Base-by-base conservation (phyloP, 53 echinoderm and acorn worm genomes). In the Henricia sp. region DNA sequence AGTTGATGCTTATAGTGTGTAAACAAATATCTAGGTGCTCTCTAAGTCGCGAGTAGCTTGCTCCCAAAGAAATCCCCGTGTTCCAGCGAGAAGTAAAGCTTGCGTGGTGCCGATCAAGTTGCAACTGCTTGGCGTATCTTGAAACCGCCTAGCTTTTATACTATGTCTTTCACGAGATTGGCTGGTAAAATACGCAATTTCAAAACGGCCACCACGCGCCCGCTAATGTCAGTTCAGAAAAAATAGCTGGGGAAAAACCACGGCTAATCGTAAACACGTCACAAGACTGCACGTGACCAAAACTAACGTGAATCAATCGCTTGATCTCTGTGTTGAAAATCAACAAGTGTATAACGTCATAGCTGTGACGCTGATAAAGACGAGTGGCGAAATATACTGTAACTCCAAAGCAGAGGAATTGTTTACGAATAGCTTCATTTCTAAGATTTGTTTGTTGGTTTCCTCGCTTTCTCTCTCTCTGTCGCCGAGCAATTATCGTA, bases 251-350 rank as follows among this genome's bases (percentile, higher is more conserved):
- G 32, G 28, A 56, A 37, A 74, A 57, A 56, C 40, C 75, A 76
- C 76, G 8, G 57, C 30, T 9, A 57, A 41, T 6, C 19, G 16
- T 20, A 17, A 10, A 46, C 43, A 76, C 76, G 76, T 76, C 76
- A 59, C 25, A 17, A 41, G 28, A 76, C 42, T n/a, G n/a, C 76
- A 76, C 76, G 76, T 76, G 76, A 76, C 58, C 13, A 25, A 12
- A 28, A 26, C 70, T 11, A 54, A 10, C 16, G 42, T 34, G 51
- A n/a, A 71, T 33, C n/a, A 36, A 39, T 25, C 17, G 32, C 32
- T 37, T 2, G 9, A 20, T 30, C 32, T 32, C 29, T 6, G 17
- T 30, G 62, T 34, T 53, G 17, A 21, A 53, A 53, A 9, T 44
- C 44, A 44, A 13, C 44, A 6, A 44, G 44, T 30, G 17, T 60